Percentiles rank a stretch among this genome's conserved stretches.
phyloP scores from a whole-genome alignment of 35 echinoderm and acorn worm species.

The Ophioderma brevispina region DNA sequence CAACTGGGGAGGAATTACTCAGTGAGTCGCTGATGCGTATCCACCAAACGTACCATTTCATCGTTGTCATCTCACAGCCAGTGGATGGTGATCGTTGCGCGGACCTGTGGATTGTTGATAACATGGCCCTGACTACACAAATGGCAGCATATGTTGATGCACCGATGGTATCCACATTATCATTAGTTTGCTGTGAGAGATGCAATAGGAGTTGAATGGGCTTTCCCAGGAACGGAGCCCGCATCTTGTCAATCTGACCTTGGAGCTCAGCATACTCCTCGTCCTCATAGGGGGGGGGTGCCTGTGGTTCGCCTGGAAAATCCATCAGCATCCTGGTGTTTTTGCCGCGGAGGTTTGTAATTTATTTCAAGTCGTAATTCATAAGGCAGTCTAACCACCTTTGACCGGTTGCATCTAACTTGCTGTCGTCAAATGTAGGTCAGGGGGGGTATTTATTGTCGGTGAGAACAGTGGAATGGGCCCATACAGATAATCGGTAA shows the following conservation, averaged over 20 bases:
- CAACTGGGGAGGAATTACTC: background rate
- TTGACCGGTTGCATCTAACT: slow-evolving; percentile 69
- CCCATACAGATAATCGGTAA: slow-evolving; percentile 23
- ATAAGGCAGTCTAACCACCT: slow-evolving; percentile 62
- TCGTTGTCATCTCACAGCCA: background rate
- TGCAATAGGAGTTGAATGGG: background rate
- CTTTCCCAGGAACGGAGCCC: background rate
- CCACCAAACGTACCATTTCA: background rate
- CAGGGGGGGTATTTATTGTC: slow-evolving; percentile 78
- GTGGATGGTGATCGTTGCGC: background rate
- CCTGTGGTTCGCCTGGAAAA: slow-evolving; percentile 17
- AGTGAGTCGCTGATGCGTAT: background rate
- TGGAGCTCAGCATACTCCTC: background rate
- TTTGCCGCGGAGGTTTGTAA: slow-evolving; percentile 33
- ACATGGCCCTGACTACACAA: background rate
- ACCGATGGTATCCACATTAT: background rate
- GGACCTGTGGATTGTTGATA: too few relatives aligned
- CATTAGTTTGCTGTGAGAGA: background rate
- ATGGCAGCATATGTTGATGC: background rate
- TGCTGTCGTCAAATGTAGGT: slow-evolving; percentile 73
- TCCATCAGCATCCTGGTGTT: slow-evolving; percentile 39
- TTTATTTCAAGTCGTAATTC: slow-evolving; percentile 50
- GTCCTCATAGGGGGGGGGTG: background rate
- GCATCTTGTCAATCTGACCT: background rate
- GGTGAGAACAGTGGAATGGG: slow-evolving; percentile 40